Percentiles rank a stretch among this genome's conserved stretches.
Evolutionary conservation across 2,888 invertebrate species (phyloP).

Genomic region (Globia sparganii): DNA sequence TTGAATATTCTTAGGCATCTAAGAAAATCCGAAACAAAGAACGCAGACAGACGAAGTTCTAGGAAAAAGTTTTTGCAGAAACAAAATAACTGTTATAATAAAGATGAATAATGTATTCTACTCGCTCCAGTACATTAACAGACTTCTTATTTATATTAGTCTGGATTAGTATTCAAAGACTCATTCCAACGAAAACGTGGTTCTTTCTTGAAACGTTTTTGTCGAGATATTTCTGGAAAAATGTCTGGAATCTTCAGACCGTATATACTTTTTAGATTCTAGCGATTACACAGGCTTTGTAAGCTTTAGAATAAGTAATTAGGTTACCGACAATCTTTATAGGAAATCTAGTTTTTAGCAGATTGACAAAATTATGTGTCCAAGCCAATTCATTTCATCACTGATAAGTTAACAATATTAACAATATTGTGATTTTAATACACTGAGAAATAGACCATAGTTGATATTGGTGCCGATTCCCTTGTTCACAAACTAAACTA

Average conservation of each 20-base stretch:
- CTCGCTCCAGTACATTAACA: slow-evolving; percentile 33
- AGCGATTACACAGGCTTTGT: neutral
- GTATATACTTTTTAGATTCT: slow-evolving; percentile 11
- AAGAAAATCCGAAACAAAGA: neutral
- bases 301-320: neutral
- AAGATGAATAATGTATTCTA: slow-evolving; percentile 45
- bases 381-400: neutral
- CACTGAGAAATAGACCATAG: no score
- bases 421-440: neutral
- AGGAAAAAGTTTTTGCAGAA: neutral
- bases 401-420: neutral
- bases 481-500: no score
- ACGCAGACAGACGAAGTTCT: neutral
- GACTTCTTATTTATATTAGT: slow-evolving; percentile 46
- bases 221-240: neutral
- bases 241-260: neutral
- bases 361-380: neutral
- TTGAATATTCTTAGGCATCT: no score
- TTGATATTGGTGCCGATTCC: no score
- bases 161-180: slow-evolving; percentile 52
- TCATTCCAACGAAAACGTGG: slow-evolving; percentile 17
- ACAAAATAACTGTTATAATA: slow-evolving; percentile 12
- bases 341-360: neutral
- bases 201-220: slow-evolving; percentile 9
- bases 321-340: neutral